These are phyloP conservation scores for Platycheirus rosarum DNA, from an alignment of 2,888 invertebrate species.

Conservation along the genomic window DNA sequence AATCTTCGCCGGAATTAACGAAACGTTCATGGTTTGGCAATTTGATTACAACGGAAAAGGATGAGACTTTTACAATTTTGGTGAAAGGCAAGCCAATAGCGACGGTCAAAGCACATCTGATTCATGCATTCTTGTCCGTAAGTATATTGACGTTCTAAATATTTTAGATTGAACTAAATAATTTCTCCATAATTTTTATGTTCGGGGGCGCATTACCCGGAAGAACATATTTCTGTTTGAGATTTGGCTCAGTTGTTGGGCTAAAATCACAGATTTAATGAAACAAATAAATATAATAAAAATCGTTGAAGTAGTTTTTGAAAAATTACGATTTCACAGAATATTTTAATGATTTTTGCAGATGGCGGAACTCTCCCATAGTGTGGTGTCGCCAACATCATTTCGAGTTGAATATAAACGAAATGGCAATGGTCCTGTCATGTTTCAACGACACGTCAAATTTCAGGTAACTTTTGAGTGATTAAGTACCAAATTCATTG, in stretches of 20 bases:
- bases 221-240: too few relatives aligned
- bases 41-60: constrained; percentile 97
- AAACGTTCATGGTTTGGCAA: constrained; percentile 99
- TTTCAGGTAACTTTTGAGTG: constrained; percentile 88
- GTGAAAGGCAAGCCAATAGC: constrained; percentile 98
- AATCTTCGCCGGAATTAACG: constrained; percentile 97
- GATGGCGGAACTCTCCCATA: constrained; percentile 98
- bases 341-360: constrained; percentile 80
- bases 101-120: constrained; percentile 98
- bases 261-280: too few relatives aligned
- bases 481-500: too few relatives aligned
- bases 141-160: constrained; percentile 82
- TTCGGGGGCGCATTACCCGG: too few relatives aligned
- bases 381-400: constrained; percentile 98
- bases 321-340: too few relatives aligned
- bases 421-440: constrained; percentile 95
- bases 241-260: too few relatives aligned
- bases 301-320: too few relatives aligned
- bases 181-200: too few relatives aligned
- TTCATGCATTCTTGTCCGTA: constrained; percentile 99
- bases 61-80: constrained; percentile 97
- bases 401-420: constrained; percentile 99
- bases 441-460: constrained; percentile 97
- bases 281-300: too few relatives aligned
- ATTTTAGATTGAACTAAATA: too few relatives aligned